Conservation (phyloP, 2,113 vertebrate species). For the Nematolebias whitei region DNA sequence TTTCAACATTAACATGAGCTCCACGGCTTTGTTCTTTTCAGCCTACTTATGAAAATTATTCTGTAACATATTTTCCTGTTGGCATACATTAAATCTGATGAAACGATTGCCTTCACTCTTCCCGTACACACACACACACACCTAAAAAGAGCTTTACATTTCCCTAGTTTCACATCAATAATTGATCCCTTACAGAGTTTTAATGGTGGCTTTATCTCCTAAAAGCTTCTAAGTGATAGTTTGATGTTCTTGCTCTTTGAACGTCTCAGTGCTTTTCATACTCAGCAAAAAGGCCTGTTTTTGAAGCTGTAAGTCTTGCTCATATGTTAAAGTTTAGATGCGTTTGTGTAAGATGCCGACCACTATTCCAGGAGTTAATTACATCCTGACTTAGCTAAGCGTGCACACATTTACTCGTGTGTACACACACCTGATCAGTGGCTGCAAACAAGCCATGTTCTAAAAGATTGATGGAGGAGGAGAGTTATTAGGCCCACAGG, state of each 20-base stretch:
- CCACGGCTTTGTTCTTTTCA: constrained; percentile 17
- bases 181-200: constrained; percentile 38
- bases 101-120: constrained; percentile 6
- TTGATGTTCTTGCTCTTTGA: constrained; percentile 19
- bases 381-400: constrained; percentile 43
- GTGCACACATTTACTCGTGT: constrained; percentile 32
- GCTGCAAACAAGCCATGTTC: constrained; percentile 45
- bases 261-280: constrained; percentile 4
- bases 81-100: constrained; percentile 34
- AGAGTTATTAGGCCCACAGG: constrained; percentile 53
- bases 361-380: constrained; percentile 47
- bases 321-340: not conserved
- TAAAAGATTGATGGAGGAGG: constrained; percentile 56
- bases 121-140: constrained; percentile 5
- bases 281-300: accelerated
- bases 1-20: constrained; percentile 30
- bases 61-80: constrained; percentile 25
- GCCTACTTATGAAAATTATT: constrained; percentile 31
- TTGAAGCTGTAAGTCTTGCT: constrained; percentile 27
- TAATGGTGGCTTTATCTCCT: constrained; percentile 45
- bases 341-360: constrained; percentile 14
- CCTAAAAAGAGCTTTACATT: constrained; percentile 2
- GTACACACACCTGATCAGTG: constrained; percentile 39
- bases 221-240: constrained; percentile 15
- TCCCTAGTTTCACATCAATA: constrained; percentile 38